These are phyloP conservation scores for Epizoanthus scotinus DNA, from an alignment of 92 coral and sea anemone genomes.

Conservation along the genomic window DNA sequence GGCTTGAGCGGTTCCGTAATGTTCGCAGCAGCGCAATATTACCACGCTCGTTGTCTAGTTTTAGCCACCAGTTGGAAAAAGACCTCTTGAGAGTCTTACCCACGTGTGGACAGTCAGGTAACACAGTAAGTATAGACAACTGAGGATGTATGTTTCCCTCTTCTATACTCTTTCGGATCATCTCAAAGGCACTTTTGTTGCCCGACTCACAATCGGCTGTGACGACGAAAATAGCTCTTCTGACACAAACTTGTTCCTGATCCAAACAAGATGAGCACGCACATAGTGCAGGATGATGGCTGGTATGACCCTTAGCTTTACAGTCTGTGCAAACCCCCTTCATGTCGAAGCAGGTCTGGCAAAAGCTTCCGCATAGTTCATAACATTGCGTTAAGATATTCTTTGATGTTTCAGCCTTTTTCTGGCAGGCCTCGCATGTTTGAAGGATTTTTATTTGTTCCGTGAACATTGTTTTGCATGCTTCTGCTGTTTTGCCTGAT, in stretches of 20 bases:
- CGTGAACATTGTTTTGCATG: conserved; percentile 22
- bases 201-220: conserved; percentile 49
- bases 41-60: conserved; percentile 34
- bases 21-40: conserved; percentile 42
- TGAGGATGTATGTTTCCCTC: conserved; percentile 39
- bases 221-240: conserved; percentile 33
- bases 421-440: background rate
- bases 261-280: conserved; percentile 38
- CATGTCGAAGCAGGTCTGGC: conserved; percentile 9
- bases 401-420: background rate
- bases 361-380: background rate
- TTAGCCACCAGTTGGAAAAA: conserved; percentile 44
- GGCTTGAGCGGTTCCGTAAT: conserved; percentile 15
- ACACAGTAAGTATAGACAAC: conserved; percentile 22
- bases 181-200: conserved; percentile 53
- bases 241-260: conserved; percentile 31
- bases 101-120: conserved; percentile 45
- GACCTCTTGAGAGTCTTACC: conserved; percentile 38
- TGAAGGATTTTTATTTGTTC: background rate
- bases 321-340: conserved; percentile 23
- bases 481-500: conserved; percentile 50
- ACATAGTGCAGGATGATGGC: conserved; percentile 27
- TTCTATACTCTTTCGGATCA: conserved; percentile 13
- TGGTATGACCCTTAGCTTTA: conserved; percentile 29
- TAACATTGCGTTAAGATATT: background rate